Evolutionary conservation across 2,113 vertebrate species (phyloP).

Genomic region (Marmota flaviventris): DNA sequence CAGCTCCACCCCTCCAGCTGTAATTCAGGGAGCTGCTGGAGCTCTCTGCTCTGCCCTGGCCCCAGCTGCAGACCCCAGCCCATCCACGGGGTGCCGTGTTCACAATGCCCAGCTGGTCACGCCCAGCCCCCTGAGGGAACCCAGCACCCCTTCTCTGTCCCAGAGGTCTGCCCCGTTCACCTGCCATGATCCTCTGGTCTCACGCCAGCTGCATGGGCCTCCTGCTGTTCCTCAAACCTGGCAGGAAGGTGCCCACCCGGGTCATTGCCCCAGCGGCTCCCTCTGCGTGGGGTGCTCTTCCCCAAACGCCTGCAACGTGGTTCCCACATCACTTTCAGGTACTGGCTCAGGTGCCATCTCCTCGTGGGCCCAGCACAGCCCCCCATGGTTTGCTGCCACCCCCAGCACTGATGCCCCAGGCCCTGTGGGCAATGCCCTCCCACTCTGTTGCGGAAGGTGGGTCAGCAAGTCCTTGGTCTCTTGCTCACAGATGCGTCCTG

Average conservation of each 20-base stretch:
- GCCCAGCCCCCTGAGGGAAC: background rate
- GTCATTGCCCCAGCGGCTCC: background rate
- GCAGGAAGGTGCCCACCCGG: background rate
- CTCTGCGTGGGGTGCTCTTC: background rate
- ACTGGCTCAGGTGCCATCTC: background rate
- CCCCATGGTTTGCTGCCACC: no score
- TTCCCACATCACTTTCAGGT: background rate
- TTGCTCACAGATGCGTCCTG: rapidly evolving
- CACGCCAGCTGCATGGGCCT: no score
- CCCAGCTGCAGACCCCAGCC: no score
- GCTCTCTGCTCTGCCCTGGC: background rate
- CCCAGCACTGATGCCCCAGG: background rate
- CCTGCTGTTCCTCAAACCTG: background rate
- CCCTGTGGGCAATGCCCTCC: background rate
- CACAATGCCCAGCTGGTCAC: no score
- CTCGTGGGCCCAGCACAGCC: background rate
- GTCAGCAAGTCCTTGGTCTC: background rate
- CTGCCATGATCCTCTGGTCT: background rate
- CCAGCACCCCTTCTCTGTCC: background rate
- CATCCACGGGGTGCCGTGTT: no score
- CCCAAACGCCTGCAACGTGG: rapidly evolving
- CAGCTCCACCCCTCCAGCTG: background rate
- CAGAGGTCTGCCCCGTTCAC: background rate
- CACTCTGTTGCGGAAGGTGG: rapidly evolving
- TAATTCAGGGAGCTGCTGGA: background rate